phyloP scores from a whole-genome alignment of 2,113 vertebrate species.

The Columbina picui region DNA sequence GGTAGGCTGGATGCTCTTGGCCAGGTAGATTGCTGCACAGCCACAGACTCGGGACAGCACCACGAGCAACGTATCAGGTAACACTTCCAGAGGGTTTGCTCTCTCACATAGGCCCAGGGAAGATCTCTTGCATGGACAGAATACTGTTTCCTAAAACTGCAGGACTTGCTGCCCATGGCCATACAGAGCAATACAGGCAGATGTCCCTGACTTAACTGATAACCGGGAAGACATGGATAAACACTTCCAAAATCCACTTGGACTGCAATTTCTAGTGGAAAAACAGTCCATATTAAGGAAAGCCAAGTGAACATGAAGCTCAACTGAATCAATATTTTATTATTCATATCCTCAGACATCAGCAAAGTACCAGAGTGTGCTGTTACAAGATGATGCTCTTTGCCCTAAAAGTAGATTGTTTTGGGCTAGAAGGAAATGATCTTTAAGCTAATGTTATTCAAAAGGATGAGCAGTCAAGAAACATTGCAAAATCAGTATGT shows the following conservation, averaged over 20 bases:
- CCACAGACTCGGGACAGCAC: neutral
- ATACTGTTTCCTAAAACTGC: neutral
- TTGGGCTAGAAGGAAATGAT: neutral
- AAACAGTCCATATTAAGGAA: neutral
- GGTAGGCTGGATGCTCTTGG: neutral
- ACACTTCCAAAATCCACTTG: neutral
- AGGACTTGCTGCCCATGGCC: neutral
- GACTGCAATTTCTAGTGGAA: neutral
- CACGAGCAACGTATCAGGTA: neutral
- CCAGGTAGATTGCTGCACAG: neutral
- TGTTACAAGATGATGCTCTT: neutral
- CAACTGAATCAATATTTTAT: neutral
- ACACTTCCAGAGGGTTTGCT: neutral
- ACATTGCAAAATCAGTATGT: neutral
- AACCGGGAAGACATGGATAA: neutral
- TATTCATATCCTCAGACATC: neutral
- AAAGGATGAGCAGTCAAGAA: constrained; percentile 7
- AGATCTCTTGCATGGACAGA: neutral
- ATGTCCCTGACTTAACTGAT: neutral
- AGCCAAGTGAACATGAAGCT: neutral
- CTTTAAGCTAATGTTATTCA: neutral
- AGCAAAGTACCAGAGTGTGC: neutral
- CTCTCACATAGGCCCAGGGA: neutral
- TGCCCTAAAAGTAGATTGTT: neutral
- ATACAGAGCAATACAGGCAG: neutral